A percentile compares a stretch with the other conserved stretches of the same genome.
Conservation (phyloP, 2,113 vertebrate genomes). For the Dicerorhinus sumatrensis region DNA sequence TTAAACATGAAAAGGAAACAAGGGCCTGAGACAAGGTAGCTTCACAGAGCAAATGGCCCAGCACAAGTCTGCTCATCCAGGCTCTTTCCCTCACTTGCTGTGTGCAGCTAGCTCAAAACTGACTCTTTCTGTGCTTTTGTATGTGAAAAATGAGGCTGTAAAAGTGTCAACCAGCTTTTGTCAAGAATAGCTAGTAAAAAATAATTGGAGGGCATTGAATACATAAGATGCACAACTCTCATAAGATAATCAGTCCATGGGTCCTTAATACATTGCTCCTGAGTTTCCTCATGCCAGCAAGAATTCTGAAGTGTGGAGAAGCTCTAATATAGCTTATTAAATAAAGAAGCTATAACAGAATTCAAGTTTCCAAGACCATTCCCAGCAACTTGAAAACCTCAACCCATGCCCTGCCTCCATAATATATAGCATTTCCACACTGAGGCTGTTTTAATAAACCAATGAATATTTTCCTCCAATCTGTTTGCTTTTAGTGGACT, state of each 20-base stretch:
- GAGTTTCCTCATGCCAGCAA: slow-evolving; percentile 4
- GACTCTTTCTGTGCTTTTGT: not conserved
- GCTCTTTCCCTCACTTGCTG: not conserved
- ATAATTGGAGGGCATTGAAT: slow-evolving; percentile 62
- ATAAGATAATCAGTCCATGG: slow-evolving; percentile 27
- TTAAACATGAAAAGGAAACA: slow-evolving; percentile 44
- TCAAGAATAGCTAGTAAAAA: slow-evolving; percentile 72
- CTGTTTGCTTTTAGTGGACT: slow-evolving; percentile 59
- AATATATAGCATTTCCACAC: slow-evolving; percentile 27
- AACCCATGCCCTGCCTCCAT: not conserved
- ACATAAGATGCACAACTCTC: slow-evolving; percentile 14
- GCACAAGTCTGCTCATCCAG: not conserved
- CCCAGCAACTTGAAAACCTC: slow-evolving; percentile 39
- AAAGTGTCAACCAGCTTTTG: slow-evolving; percentile 62
- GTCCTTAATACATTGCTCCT: not conserved
- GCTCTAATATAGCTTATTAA: not conserved
- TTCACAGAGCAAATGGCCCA: not conserved
- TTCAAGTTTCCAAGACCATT: slow-evolving; percentile 19
- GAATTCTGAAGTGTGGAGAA: slow-evolving; percentile 39
- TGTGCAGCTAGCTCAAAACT: not conserved
- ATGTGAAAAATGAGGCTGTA: slow-evolving; percentile 52
- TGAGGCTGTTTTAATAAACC: slow-evolving; percentile 5
- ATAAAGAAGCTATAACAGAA: slow-evolving; percentile 6
- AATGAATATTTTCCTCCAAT: not conserved
- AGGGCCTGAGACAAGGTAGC: not conserved